Evolutionary conservation across 2,888 invertebrate species (phyloP), one percentile per base, ranked within the genome.

Genomic region (Eilema griseolum): DNA sequence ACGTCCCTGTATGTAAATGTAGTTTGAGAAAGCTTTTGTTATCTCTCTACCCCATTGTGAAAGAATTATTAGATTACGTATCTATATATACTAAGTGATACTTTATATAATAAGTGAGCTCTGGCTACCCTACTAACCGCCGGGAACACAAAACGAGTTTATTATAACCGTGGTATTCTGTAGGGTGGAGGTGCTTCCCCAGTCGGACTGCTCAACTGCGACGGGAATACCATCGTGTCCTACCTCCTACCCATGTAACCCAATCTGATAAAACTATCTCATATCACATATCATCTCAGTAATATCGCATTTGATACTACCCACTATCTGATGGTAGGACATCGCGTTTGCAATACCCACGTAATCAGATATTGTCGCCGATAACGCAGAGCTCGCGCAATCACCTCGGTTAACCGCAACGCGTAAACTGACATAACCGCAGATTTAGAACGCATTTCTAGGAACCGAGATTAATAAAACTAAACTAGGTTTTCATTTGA

Each of bases 381-480:
- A 76, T 62, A 74, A 57, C 66, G 69, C 73, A 72, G 72, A 64
- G n/a, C 52, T 61, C 73, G 80, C 78, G 78, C 75, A 78, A 83
- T 78, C 61, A 52, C 65, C 33, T 77, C 67, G 78, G 81, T 81
- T 77, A 78, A 70, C 82, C 81, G 68, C 82, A 74, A 31, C 41
- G 33, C 61, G 66, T 69, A 41, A 67, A 57, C 79, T 78, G 81
- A 82, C 80, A 80, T 81, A 81, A 81, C 78, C 67, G 64, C 52
- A 52, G 52, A 52, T 52, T 20, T 20, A 46, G 46, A 46, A 7
- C 20, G 20, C 20, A 20, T 46, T 52, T 52, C 52, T 52, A n/a
- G 8, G n/a, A n/a, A n/a, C n/a, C 52, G 5, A 52, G n/a, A n/a
- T 52, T 10, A n/a, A 20, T 52, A n/a, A 52, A 52, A n/a, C 46